A percentile compares a stretch with the other conserved stretches of the same genome.
Conservation (phyloP, 2,113 vertebrate species). For the Pelvicachromis taeniatus region DNA sequence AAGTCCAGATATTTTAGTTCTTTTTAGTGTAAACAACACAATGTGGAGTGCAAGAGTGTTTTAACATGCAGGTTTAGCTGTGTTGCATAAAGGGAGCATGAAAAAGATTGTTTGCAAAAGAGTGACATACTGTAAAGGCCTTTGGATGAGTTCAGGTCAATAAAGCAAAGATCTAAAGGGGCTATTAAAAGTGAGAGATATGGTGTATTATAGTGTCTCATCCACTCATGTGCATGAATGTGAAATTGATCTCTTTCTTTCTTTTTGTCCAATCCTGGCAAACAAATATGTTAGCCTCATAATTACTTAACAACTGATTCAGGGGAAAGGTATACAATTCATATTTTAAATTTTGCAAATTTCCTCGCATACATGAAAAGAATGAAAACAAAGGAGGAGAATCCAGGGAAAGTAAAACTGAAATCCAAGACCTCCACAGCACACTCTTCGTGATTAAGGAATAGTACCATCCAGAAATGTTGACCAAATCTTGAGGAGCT, state of each 20-base stretch:
- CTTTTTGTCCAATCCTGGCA: neutral
- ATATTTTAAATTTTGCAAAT: constrained; percentile 10
- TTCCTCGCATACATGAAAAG: neutral
- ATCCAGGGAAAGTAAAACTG: neutral
- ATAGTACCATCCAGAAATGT: neutral
- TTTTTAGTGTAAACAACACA: constrained; percentile 17
- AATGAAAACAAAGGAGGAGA: constrained; percentile 12
- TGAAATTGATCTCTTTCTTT: neutral
- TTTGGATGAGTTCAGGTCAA: neutral
- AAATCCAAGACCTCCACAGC: neutral
- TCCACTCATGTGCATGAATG: neutral
- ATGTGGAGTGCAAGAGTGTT: neutral
- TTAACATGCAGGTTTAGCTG: neutral
- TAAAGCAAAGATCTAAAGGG: neutral
- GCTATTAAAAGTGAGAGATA: neutral
- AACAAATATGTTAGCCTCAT: neutral
- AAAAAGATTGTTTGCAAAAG: neutral
- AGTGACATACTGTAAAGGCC: neutral
- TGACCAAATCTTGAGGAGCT: neutral
- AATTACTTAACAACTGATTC: constrained; percentile 22
- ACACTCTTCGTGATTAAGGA: neutral
- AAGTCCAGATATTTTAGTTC: constrained; percentile 13
- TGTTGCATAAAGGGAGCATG: neutral
- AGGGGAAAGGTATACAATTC: constrained; percentile 42
- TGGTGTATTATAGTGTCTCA: neutral